A percentile compares a stretch with the other conserved stretches of the same genome.
Conservation (phyloP, 2,888 invertebrate genomes). For the Apodemia mormo region DNA sequence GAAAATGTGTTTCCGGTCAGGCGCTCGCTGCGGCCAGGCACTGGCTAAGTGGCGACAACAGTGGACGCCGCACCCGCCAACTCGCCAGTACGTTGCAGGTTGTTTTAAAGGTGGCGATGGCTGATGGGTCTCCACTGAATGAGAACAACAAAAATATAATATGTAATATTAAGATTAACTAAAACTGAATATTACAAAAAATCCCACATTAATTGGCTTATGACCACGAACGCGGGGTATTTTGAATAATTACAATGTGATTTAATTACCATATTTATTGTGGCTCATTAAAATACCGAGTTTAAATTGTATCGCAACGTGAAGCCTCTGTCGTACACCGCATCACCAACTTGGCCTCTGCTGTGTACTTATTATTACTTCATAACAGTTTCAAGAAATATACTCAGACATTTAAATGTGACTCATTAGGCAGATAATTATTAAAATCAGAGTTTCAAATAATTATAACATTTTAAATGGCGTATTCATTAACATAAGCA, state of each 20-base stretch:
- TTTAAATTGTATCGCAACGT: slow-evolving; percentile 35
- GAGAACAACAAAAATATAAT: too few relatives aligned
- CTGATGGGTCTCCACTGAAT: too few relatives aligned
- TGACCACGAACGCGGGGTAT: slow-evolving; percentile 31
- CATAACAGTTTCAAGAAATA: not conserved
- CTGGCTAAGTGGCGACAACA: too few relatives aligned
- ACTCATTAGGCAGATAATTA: not conserved
- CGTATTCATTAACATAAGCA: not conserved
- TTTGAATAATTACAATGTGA: slow-evolving; percentile 39
- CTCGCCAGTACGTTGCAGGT: too few relatives aligned
- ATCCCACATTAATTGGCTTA: slow-evolving; percentile 23
- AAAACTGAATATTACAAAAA: not conserved
- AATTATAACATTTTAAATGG: not conserved
- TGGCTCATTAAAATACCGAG: slow-evolving; percentile 42
- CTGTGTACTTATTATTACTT: not conserved
- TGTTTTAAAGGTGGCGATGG: too few relatives aligned
- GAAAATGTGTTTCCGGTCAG: too few relatives aligned
- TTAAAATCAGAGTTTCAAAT: not conserved
- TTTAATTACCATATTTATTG: slow-evolving; percentile 42
- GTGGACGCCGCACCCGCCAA: too few relatives aligned
- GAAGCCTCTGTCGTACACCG: slow-evolving; percentile 29
- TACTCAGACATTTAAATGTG: slow-evolving; percentile 1
- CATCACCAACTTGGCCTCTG: slow-evolving; percentile 6
- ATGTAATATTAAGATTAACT: not conserved
- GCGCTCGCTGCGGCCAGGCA: too few relatives aligned